A percentile compares a stretch with the other conserved stretches of the same genome.
phyloP scores from a whole-genome alignment of 2,113 vertebrate genomes.

The Carollia perspicillata region DNA sequence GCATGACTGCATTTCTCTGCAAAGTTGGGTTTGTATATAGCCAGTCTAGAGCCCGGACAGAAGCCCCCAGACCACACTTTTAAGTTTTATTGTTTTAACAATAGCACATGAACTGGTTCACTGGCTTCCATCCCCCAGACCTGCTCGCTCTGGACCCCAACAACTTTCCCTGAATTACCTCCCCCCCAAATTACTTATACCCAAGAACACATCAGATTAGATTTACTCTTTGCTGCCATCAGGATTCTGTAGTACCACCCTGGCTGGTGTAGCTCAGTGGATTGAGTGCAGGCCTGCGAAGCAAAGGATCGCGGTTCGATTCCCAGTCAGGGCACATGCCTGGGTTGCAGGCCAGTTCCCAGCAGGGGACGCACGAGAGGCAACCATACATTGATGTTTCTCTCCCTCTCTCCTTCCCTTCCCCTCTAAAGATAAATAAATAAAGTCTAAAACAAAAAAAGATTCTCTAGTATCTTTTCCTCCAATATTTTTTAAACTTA shows the following conservation, averaged over 20 bases:
- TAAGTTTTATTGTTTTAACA: too few species aligned
- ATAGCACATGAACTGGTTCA: background rate
- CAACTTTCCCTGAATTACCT: background rate
- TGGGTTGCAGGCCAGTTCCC: too few species aligned
- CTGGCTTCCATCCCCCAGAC: background rate
- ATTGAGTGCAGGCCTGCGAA: too few species aligned
- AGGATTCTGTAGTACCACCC: background rate
- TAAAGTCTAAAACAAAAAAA: too few species aligned
- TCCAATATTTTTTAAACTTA: background rate
- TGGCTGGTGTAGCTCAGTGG: too few species aligned
- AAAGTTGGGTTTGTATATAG: background rate
- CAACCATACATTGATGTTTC: too few species aligned
- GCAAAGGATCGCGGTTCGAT: too few species aligned
- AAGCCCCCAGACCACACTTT: background rate
- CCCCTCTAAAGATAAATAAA: too few species aligned
- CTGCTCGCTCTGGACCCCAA: too few species aligned
- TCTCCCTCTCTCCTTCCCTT: too few species aligned
- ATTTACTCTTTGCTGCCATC: background rate
- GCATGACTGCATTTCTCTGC: background rate
- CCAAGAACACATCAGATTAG: background rate
- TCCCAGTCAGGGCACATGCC: too few species aligned
- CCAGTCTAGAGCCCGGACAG: background rate
- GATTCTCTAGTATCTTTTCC: background rate
- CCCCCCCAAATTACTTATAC: background rate
- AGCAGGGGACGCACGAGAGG: too few species aligned